A percentile compares a stretch with the other conserved stretches of the same genome.
Evolutionary conservation across 2,888 invertebrate species (phyloP).

Genomic region (Scaptomyza parva): DNA sequence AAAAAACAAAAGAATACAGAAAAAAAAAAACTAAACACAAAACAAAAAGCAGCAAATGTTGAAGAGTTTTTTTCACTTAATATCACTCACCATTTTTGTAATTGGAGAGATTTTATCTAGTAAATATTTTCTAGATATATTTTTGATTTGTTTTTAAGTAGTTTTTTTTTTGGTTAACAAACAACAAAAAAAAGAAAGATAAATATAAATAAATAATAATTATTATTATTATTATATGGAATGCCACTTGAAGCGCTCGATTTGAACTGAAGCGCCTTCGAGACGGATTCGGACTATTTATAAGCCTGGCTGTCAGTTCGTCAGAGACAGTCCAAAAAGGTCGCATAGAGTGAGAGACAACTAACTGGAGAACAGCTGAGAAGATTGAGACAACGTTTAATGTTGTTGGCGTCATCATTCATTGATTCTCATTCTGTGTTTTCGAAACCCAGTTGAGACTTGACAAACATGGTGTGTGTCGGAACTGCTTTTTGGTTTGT

Average conservation of each 20-base stretch:
- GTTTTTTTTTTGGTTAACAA: background rate
- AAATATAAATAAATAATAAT: too few relatives aligned
- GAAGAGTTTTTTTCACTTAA: constrained; percentile 44
- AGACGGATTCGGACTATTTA: constrained; percentile 68
- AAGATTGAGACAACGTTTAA: constrained; percentile 42
- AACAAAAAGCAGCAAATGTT: constrained; percentile 12
- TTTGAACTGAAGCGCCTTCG: constrained; percentile 72
- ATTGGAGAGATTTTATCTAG: constrained; percentile 4
- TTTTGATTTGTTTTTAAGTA: constrained; percentile 12
- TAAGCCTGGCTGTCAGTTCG: constrained; percentile 49
- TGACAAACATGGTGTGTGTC: constrained; percentile 75
- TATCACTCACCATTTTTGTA: constrained; percentile 56
- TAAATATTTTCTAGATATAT: background rate
- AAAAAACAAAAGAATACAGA: background rate
- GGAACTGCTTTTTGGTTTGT: constrained; percentile 65
- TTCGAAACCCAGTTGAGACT: constrained; percentile 45
- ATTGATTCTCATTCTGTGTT: constrained; percentile 28
- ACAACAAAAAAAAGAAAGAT: background rate
- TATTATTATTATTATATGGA: constrained; percentile 1
- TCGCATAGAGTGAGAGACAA: constrained; percentile 36
- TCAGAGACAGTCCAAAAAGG: constrained; percentile 38
- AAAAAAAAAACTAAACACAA: constrained; percentile 8
- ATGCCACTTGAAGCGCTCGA: constrained; percentile 59
- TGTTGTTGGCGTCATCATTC: constrained; percentile 70
- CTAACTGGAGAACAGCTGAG: constrained; percentile 71